Conservation (phyloP, 92 coral and sea anemone species). For the Scolanthus callimorphus region DNA sequence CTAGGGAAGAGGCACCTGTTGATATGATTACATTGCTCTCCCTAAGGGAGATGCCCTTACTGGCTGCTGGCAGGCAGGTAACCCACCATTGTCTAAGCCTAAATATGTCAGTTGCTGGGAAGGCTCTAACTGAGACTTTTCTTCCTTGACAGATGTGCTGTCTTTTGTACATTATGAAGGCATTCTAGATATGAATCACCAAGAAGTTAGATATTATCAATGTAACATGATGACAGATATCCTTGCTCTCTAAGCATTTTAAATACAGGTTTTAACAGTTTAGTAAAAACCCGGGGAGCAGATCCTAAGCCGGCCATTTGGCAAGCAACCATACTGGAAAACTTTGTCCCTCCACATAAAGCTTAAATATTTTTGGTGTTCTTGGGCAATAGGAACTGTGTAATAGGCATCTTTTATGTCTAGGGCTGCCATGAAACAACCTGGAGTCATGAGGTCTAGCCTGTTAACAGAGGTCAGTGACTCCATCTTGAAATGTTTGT, state of each 20-base stretch:
- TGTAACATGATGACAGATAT: conserved; percentile 38
- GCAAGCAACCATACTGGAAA: conserved; percentile 51
- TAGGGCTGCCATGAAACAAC: conserved; percentile 36
- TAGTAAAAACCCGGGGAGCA: conserved; percentile 50
- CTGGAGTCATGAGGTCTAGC: conserved; percentile 40
- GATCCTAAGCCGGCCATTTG: conserved; percentile 63
- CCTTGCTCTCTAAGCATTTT: conserved; percentile 26
- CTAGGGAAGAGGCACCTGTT: too few species aligned
- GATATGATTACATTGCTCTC: too few species aligned
- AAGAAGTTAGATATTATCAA: conserved; percentile 49
- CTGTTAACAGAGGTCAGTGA: conserved; percentile 20
- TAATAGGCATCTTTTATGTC: conserved; percentile 42
- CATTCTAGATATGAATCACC: conserved; percentile 52
- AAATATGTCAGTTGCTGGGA: conserved; percentile 44
- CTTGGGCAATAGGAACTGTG: conserved; percentile 28
- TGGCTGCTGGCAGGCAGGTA: too few species aligned
- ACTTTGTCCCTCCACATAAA: conserved; percentile 45
- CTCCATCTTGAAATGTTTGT: conserved; percentile 44
- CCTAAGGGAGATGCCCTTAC: too few species aligned
- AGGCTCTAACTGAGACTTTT: conserved; percentile 41
- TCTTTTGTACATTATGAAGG: conserved; percentile 25
- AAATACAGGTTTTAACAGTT: conserved; percentile 51
- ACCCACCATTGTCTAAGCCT: too few species aligned
- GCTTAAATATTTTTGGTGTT: conserved; percentile 30
- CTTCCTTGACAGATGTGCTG: conserved; percentile 34